Percentiles rank a stretch among this genome's conserved stretches.
Conservation (phyloP, 2,888 invertebrate species). For the Archaeoteleia sp. region DNA sequence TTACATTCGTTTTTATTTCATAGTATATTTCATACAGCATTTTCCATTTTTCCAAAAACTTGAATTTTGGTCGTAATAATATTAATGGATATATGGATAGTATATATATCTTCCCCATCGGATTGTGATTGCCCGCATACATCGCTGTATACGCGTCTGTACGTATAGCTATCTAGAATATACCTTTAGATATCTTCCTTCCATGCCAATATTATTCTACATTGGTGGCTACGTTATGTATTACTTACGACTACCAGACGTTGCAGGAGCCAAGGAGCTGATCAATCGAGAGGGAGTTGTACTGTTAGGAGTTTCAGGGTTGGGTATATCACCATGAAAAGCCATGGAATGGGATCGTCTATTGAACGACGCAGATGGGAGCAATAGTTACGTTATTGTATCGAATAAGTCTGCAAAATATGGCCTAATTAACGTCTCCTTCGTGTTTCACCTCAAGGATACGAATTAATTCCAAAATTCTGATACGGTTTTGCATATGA, state of each 20-base stretch:
- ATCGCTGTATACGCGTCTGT: constrained; percentile 14
- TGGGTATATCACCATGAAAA: constrained; percentile 20
- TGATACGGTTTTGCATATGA: not conserved
- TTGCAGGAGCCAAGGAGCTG: constrained; percentile 31
- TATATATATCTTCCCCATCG: constrained; percentile 26
- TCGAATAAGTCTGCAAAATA: constrained; percentile 33
- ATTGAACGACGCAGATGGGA: constrained; percentile 35
- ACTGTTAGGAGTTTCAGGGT: constrained; percentile 27
- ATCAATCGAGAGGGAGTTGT: constrained; percentile 40
- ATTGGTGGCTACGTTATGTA: constrained; percentile 21
- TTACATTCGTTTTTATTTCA: too few species aligned
- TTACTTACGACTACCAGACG: constrained; percentile 35
- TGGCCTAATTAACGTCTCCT: constrained; percentile 30
- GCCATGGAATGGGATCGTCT: constrained; percentile 7
- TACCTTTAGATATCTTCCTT: constrained; percentile 24
- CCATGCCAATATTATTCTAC: constrained; percentile 41
- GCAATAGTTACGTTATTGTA: constrained; percentile 22
- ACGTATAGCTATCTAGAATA: constrained; percentile 11
- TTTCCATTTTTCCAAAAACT: constrained; percentile 4
- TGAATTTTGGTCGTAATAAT: constrained; percentile 2
- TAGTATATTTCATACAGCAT: too few species aligned
- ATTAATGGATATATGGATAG: constrained; percentile 21
- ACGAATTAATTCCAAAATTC: not conserved
- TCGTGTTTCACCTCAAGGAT: constrained; percentile 4
- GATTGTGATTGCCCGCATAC: constrained; percentile 18